A percentile compares a stretch with the other conserved stretches of the same genome.
phyloP scores from a whole-genome alignment of 2,888 invertebrate species.

The Meta bourneti region DNA sequence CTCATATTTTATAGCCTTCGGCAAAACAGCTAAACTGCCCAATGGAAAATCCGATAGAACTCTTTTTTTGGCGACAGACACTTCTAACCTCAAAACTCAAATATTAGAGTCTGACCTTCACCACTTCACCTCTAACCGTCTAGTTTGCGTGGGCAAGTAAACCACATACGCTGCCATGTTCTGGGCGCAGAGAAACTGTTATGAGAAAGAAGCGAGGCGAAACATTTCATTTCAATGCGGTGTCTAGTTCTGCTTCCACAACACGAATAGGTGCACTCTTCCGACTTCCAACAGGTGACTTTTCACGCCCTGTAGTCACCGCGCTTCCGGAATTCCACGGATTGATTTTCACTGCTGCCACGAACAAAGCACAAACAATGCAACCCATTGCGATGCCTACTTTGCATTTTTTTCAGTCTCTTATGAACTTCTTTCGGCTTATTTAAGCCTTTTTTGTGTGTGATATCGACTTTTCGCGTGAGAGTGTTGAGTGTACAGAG shows the following conservation, averaged over 20 bases:
- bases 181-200: neutral
- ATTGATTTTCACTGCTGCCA: neutral
- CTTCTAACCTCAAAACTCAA: neutral
- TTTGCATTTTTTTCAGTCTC: too few species aligned
- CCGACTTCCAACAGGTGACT: neutral
- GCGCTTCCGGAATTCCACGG: constrained; percentile 38
- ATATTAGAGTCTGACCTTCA: neutral
- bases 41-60: too few species aligned
- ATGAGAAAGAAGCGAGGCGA: neutral
- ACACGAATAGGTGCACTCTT: neutral
- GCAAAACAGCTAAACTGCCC: too few species aligned
- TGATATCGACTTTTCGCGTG: too few species aligned
- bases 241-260: neutral
- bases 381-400: neutral
- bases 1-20: too few species aligned
- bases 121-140: neutral
- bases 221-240: neutral
- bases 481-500: too few species aligned
- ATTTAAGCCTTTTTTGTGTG: too few species aligned
- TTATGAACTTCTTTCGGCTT: too few species aligned
- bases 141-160: neutral
- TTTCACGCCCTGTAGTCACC: constrained; percentile 11
- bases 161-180: too few species aligned
- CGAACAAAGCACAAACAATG: neutral
- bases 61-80: neutral